These are phyloP conservation scores for Poeciliopsis gracilis DNA, from an alignment of 2,797 vertebrate genomes.

Conservation along the genomic window DNA sequence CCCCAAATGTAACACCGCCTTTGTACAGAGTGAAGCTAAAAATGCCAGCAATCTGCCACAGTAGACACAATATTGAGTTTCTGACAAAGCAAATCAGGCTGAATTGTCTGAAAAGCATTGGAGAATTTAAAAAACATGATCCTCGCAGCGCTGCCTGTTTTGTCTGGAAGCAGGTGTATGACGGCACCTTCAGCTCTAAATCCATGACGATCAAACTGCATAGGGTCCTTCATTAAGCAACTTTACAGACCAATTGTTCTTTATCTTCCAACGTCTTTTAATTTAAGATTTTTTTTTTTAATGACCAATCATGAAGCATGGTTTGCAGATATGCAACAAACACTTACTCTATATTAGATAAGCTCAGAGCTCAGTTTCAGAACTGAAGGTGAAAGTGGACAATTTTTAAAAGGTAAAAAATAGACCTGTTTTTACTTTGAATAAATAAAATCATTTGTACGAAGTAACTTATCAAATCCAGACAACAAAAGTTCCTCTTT, in stretches of 20 bases:
- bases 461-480: constrained; percentile 13
- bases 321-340: background rate
- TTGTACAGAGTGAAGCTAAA: background rate
- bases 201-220: background rate
- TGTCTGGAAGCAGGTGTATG: background rate
- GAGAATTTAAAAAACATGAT: background rate
- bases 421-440: constrained; percentile 46
- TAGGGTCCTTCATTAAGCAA: background rate
- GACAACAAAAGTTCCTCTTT: constrained; percentile 5
- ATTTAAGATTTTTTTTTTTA: background rate
- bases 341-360: background rate
- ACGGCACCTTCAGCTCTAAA: background rate
- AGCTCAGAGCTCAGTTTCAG: too few species aligned
- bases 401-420: background rate
- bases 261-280: too few species aligned
- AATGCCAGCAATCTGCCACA: background rate
- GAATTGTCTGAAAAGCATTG: background rate
- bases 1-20: background rate
- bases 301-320: background rate
- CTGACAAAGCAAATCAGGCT: background rate
- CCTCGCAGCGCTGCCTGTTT: background rate
- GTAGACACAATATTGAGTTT: background rate
- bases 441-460: constrained; percentile 26
- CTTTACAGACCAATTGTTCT: too few species aligned
- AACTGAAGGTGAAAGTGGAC: background rate